These are phyloP conservation scores for Zoroaster sp. DNA, from an alignment of 53 echinoderm and acorn worm genomes.

Conservation along the genomic window DNA sequence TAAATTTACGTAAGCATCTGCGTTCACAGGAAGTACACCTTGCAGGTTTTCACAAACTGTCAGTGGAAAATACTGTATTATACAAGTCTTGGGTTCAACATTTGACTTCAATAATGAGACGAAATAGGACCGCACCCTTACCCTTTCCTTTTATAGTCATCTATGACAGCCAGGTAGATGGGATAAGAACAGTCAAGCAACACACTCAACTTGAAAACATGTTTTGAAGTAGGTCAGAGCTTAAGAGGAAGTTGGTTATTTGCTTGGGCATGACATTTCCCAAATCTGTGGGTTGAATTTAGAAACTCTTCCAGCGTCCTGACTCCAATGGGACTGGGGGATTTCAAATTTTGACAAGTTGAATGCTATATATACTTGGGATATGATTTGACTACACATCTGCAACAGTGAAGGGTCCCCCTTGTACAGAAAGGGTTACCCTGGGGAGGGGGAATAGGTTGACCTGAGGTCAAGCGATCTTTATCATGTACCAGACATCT, in stretches of 20 bases:
- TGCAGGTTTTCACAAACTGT: no score
- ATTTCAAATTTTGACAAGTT: neutral
- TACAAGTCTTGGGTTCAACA: no score
- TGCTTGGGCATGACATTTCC: neutral
- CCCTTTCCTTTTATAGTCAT: neutral
- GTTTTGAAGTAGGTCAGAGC: constrained; percentile 47
- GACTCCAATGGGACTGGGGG: neutral
- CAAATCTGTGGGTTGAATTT: neutral
- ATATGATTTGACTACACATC: neutral
- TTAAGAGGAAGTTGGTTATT: constrained; percentile 32
- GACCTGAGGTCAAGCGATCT: neutral
- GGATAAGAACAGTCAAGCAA: neutral
- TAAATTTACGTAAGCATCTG: no score
- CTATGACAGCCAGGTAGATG: neutral
- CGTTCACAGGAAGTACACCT: no score
- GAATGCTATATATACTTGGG: neutral
- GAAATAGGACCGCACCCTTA: neutral
- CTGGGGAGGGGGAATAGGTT: neutral
- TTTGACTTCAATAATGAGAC: neutral
- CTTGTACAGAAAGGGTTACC: neutral
- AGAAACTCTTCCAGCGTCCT: neutral
- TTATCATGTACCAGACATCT: neutral
- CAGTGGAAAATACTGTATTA: no score
- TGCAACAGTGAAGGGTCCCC: neutral
- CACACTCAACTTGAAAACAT: constrained; percentile 23